Conservation (phyloP, 2,888 invertebrate genomes). For the Scaptomyza parva region DNA sequence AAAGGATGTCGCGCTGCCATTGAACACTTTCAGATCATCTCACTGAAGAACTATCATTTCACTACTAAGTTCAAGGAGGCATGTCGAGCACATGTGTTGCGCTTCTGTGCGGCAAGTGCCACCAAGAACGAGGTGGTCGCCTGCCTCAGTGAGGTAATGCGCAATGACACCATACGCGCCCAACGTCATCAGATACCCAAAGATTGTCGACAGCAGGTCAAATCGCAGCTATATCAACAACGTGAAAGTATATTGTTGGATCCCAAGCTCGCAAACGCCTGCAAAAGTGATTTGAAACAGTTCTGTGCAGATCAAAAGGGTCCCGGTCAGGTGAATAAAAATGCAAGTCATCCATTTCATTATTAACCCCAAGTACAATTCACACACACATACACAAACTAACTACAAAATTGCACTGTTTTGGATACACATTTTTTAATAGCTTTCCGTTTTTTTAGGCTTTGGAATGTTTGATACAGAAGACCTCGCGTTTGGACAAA, state of each 20-base stretch:
- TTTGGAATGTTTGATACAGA: slow-evolving; percentile 91
- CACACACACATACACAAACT: slow-evolving; percentile 7
- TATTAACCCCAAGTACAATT: slow-evolving; percentile 25
- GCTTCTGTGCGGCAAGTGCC: slow-evolving; percentile 89
- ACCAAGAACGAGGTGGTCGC: slow-evolving; percentile 90
- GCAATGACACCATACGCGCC: slow-evolving; percentile 93
- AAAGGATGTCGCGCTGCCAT: slow-evolving; percentile 95
- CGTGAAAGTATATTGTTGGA: slow-evolving; percentile 95
- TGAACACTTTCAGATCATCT: slow-evolving; percentile 98
- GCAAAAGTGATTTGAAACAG: slow-evolving; percentile 90
- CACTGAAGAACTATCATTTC: slow-evolving; percentile 96
- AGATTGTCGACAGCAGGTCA: slow-evolving; percentile 95
- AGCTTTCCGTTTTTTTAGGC: slow-evolving; percentile 86
- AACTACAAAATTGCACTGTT: neutral
- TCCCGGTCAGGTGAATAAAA: slow-evolving; percentile 86
- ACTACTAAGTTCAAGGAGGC: slow-evolving; percentile 97
- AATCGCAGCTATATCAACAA: slow-evolving; percentile 95
- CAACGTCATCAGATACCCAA: slow-evolving; percentile 92
- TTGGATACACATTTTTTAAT: neutral
- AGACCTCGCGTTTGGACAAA: slow-evolving; percentile 88
- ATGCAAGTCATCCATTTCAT: slow-evolving; percentile 71
- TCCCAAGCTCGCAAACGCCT: slow-evolving; percentile 92
- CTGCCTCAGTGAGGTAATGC: slow-evolving; percentile 91
- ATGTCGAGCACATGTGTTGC: slow-evolving; percentile 92
- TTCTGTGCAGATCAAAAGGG: slow-evolving; percentile 90